These are phyloP conservation scores for Colossoma macropomum DNA, from an alignment of 2,113 vertebrate genomes.

Conservation along the genomic window DNA sequence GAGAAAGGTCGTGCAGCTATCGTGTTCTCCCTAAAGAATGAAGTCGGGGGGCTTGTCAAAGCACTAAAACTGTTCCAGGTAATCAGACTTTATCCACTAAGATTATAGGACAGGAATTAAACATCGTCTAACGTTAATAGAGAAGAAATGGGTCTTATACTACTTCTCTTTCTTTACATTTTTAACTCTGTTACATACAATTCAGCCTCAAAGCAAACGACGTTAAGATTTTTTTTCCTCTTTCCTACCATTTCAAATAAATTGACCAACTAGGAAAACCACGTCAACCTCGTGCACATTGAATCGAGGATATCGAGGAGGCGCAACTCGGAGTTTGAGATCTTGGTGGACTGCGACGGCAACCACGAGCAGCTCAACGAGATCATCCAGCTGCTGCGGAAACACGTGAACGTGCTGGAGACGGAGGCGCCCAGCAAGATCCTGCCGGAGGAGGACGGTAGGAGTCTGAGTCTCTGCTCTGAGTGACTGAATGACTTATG, in stretches of 20 bases:
- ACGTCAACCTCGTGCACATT: slow-evolving; percentile 93
- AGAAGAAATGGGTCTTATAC: too few species aligned
- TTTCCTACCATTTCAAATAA: neutral
- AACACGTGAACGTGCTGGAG: slow-evolving; percentile 86
- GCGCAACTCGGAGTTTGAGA: slow-evolving; percentile 95
- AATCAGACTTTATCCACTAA: neutral
- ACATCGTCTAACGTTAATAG: too few species aligned
- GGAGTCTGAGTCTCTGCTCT: neutral
- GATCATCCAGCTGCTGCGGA: slow-evolving; percentile 89
- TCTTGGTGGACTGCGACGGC: slow-evolving; percentile 96
- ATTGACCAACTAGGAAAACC: slow-evolving; percentile 85
- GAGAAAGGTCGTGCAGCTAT: slow-evolving; percentile 87
- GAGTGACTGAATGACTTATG: neutral
- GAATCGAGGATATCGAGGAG: slow-evolving; percentile 95
- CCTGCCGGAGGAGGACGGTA: slow-evolving; percentile 78
- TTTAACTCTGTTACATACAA: too few species aligned
- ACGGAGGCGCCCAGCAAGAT: slow-evolving; percentile 84
- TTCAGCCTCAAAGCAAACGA: too few species aligned
- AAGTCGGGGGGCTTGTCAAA: slow-evolving; percentile 94
- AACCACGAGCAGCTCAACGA: slow-evolving; percentile 91
- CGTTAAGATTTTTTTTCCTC: too few species aligned
- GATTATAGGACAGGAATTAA: too few species aligned
- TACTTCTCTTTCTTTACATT: too few species aligned
- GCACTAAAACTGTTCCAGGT: slow-evolving; percentile 97
- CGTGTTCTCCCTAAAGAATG: slow-evolving; percentile 96